Conservation (phyloP, 2,113 vertebrate species). For the Hoplias malabaricus region DNA sequence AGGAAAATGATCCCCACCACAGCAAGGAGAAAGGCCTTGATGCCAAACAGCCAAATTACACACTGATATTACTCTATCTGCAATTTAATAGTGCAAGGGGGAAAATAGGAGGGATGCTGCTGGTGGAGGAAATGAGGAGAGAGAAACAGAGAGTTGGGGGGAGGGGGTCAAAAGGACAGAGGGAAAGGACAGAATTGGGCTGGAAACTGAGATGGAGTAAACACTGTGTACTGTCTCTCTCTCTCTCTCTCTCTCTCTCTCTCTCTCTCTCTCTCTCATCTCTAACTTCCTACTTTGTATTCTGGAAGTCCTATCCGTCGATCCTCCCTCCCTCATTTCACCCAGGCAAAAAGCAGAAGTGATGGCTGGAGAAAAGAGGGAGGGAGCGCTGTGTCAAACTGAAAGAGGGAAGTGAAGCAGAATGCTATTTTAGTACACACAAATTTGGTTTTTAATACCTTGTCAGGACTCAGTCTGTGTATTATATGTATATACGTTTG, state of each 20-base stretch:
- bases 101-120: background rate
- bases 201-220: background rate
- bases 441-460: slow-evolving; percentile 13
- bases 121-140: slow-evolving; percentile 6
- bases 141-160: slow-evolving; percentile 13
- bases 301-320: slow-evolving; percentile 51
- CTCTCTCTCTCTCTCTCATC: slow-evolving; percentile 13
- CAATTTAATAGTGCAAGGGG: slow-evolving; percentile 20
- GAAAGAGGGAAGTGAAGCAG: slow-evolving; percentile 38
- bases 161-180: slow-evolving; percentile 15
- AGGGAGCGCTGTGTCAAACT: slow-evolving; percentile 50
- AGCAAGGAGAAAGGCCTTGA: background rate
- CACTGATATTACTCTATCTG: background rate
- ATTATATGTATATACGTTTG: background rate
- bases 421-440: slow-evolving; percentile 50
- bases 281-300: slow-evolving; percentile 61
- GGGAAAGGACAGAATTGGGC: background rate
- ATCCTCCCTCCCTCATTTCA: slow-evolving; percentile 23
- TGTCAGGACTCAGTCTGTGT: background rate
- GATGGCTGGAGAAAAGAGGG: slow-evolving; percentile 55
- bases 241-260: background rate
- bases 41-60: background rate
- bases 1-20: background rate
- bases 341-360: slow-evolving; percentile 60
- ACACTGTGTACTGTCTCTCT: background rate